phyloP scores from a whole-genome alignment of 2,113 vertebrate species.

The Myrmecobius fasciatus region DNA sequence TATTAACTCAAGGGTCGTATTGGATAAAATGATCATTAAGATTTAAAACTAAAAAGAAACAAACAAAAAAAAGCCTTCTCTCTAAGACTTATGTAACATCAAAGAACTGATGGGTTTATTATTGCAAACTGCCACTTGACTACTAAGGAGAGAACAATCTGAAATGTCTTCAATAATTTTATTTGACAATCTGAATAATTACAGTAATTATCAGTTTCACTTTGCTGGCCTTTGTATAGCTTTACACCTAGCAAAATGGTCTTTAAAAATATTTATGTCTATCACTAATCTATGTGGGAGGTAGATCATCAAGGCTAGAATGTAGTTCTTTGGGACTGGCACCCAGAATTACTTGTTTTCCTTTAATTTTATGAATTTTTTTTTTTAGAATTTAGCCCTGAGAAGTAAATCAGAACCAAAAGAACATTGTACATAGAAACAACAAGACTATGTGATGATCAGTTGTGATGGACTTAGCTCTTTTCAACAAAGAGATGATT shows the following conservation, averaged over 20 bases:
- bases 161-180: slow-evolving; percentile 3
- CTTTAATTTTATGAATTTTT: neutral
- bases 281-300: neutral
- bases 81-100: neutral
- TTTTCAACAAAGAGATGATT: too few relatives aligned
- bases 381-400: neutral
- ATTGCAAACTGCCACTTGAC: slow-evolving; percentile 25
- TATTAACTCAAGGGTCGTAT: neutral
- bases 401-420: too few relatives aligned
- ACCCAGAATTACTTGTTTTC: slow-evolving; percentile 1
- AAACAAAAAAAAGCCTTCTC: neutral
- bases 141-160: slow-evolving; percentile 9
- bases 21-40: slow-evolving; percentile 21
- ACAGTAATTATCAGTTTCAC: neutral
- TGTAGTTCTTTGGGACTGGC: neutral
- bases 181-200: slow-evolving; percentile 10
- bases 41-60: fast-evolving
- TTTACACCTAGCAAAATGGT: neutral
- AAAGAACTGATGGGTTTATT: slow-evolving; percentile 6
- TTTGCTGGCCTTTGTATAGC: neutral
- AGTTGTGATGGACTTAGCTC: too few relatives aligned
- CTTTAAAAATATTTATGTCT: neutral
- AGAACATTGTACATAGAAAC: too few relatives aligned
- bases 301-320: neutral
- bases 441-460: too few relatives aligned